Evolutionary conservation across 2,113 vertebrate genomes (phyloP).

Genomic region (Sebastes schlegelii): DNA sequence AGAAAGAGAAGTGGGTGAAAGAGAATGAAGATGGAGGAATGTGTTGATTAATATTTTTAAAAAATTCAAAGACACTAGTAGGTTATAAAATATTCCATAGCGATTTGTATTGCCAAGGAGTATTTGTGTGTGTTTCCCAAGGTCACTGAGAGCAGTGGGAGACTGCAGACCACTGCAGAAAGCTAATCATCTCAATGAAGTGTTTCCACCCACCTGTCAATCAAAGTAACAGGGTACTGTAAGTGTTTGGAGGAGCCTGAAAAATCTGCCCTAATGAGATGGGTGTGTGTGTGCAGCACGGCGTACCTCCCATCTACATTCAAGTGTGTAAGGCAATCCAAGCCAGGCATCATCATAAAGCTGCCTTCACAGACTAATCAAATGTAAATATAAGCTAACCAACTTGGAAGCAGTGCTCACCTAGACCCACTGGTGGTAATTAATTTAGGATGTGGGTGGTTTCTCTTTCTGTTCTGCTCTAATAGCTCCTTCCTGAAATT

Average conservation of each 20-base stretch:
- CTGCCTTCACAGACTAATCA: not conserved
- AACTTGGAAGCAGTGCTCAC: not conserved
- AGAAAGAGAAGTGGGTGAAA: not conserved
- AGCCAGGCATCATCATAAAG: not conserved
- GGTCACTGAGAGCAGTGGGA: not conserved
- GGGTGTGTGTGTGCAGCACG: not conserved
- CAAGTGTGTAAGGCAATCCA: not conserved
- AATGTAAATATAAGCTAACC: not conserved
- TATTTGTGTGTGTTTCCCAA: not conserved
- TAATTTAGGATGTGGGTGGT: not conserved
- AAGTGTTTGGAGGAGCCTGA: slow-evolving; percentile 7
- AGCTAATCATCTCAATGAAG: slow-evolving; percentile 13
- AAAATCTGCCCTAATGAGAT: slow-evolving; percentile 22
- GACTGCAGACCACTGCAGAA: not conserved
- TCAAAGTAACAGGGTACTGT: slow-evolving; percentile 14
- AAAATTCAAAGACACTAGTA: not conserved
- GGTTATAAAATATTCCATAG: not conserved
- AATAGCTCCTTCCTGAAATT: not conserved
- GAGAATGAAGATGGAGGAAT: not conserved
- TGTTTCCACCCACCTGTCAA: slow-evolving; percentile 34
- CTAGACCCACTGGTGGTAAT: not conserved
- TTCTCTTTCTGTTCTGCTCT: too few relatives aligned
- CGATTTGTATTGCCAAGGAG: not conserved
- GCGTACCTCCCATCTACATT: too few relatives aligned
- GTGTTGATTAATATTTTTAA: not conserved